phyloP scores from a whole-genome alignment of 2,888 invertebrate species.

The Thumatha senex region DNA sequence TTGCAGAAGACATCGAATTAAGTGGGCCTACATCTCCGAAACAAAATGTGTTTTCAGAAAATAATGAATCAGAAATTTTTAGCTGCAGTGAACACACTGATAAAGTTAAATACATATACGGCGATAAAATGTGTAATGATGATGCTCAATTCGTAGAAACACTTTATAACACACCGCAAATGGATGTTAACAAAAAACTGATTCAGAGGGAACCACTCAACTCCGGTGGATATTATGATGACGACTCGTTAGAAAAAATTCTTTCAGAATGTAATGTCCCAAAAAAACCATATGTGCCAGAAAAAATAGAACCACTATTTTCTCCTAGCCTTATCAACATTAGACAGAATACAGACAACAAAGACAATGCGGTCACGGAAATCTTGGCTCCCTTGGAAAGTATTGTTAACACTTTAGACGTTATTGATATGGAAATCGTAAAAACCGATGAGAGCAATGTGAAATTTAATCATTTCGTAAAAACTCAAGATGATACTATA shows the following conservation, averaged over 20 bases:
- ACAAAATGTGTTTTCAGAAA: constrained; percentile 34
- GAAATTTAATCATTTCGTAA: constrained; percentile 16
- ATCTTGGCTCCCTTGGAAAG: constrained; percentile 26
- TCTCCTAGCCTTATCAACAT: constrained; percentile 22
- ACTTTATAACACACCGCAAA: constrained; percentile 66
- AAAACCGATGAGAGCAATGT: constrained; percentile 22
- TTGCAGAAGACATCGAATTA: constrained; percentile 64
- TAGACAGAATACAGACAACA: constrained; percentile 38
- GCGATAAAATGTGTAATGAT: constrained; percentile 57
- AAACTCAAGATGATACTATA: constrained; percentile 42
- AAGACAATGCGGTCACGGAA: constrained; percentile 43
- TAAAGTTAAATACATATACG: constrained; percentile 60
- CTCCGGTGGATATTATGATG: constrained; percentile 42
- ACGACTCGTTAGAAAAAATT: constrained; percentile 51
- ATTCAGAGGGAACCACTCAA: constrained; percentile 30
- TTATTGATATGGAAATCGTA: constrained; percentile 31
- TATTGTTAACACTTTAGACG: constrained; percentile 24
- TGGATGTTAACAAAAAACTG: constrained; percentile 65
- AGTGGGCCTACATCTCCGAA: constrained; percentile 53
- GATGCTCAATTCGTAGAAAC: constrained; percentile 64
- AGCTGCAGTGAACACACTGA: constrained; percentile 51
- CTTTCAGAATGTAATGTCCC: constrained; percentile 48
- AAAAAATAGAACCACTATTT: constrained; percentile 28
- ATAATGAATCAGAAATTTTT: constrained; percentile 36
- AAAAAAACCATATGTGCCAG: constrained; percentile 24